Conservation (phyloP, 92 coral and sea anemone species). For the Nematostella vectensis region DNA sequence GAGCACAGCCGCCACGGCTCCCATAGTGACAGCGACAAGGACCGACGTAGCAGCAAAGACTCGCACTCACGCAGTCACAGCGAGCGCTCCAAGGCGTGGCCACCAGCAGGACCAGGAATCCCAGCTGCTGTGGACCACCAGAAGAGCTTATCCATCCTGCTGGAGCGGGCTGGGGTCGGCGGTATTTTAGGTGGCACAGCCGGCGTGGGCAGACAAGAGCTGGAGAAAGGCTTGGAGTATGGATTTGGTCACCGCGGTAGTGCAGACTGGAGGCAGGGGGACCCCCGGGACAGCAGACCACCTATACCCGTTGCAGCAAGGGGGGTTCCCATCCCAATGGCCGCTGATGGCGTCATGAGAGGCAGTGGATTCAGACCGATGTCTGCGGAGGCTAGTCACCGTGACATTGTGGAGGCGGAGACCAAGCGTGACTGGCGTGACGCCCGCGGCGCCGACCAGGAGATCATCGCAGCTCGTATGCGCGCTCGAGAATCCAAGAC, state of each 20-base stretch:
- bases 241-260: conserved; percentile 42
- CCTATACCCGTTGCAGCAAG: conserved; percentile 45
- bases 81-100: conserved; percentile 59
- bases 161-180: conserved; percentile 97
- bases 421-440: conserved; percentile 82
- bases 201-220: conserved; percentile 44
- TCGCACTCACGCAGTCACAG: conserved; percentile 54
- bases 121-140: conserved; percentile 82
- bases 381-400: conserved; percentile 48
- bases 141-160: conserved; percentile 83
- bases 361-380: conserved; percentile 43
- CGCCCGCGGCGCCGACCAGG: conserved; percentile 52
- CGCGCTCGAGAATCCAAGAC: conserved; percentile 80
- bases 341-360: conserved; percentile 38
- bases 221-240: conserved; percentile 44
- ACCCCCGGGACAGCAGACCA: conserved; percentile 82
- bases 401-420: conserved; percentile 39
- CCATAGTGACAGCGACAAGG: conserved; percentile 49
- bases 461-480: conserved; percentile 63
- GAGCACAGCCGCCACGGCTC: conserved; percentile 30
- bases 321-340: conserved; percentile 38
- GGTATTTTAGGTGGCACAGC: conserved; percentile 72
- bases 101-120: conserved; percentile 37
- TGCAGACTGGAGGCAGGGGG: conserved; percentile 76
- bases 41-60: conserved; percentile 53